Base-by-base conservation (phyloP, 2,888 invertebrate genomes). In the Anticlea derivata region DNA sequence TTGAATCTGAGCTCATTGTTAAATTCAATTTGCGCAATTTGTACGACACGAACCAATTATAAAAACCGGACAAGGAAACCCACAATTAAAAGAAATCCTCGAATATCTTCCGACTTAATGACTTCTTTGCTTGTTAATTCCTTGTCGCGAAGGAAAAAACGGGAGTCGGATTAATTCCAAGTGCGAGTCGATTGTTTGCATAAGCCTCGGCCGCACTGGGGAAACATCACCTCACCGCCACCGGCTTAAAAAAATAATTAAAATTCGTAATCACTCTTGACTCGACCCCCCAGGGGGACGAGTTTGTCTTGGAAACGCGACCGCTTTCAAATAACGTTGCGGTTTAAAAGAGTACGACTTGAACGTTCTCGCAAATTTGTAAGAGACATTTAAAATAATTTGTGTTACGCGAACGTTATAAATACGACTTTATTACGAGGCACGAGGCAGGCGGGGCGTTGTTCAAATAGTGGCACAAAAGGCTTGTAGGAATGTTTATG, bases 221-320 rank as follows among this genome's bases (percentile, higher is more conserved):
- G 87, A 86, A 88, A 80, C 89, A 86, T 88, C 90, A 89, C 88
- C 90, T 88, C 83, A 71, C 78, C 75, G 86, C 88, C 86, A 87
- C 87, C 81, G 90, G 89, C 90, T 90, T 90, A 89, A 90, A 90
- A 90, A 89, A 90, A 90, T 90, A 90, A 90, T 90, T 90, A 90
- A 90, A 90, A 90, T 88, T 88, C 86, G 89, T 89, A 90, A 90
- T 90, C 88, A 90, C 88, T 90, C 87, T 86, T 87, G 90, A 90
- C 84, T 89, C 83, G 80, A 68, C 72, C 83, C 86, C 80, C 78
- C 63, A 63, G 73, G 79, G 82, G 78, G 78, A 70, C 49, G 63
- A 70, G 73, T 71, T 66, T 75, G 82, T 78, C 80, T 82, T 81
- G 76, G 73, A 50, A 55, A 61, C 26, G 58, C 49, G 39, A 62